These are phyloP conservation scores for Phalacrocorax pelagicus DNA, from an alignment of 2,113 vertebrate genomes.

Conservation along the genomic window DNA sequence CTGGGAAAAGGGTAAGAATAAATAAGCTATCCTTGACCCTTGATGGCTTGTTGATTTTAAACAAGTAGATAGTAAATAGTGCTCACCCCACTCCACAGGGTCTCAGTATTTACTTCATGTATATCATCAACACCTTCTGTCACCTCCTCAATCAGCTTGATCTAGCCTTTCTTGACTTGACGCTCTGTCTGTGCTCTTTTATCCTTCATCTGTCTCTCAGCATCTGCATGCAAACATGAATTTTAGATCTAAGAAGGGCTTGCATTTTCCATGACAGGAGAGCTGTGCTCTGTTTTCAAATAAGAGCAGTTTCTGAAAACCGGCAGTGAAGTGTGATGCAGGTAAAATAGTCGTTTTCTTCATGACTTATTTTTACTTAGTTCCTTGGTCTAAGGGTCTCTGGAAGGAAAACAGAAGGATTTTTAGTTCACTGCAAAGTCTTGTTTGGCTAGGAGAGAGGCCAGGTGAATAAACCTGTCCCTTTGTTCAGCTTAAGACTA, in stretches of 20 bases:
- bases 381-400: neutral
- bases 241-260: neutral
- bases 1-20: neutral
- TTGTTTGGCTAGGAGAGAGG: neutral
- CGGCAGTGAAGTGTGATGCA: neutral
- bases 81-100: neutral
- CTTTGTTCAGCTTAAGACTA: neutral
- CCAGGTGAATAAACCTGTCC: neutral
- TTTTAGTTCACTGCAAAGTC: neutral
- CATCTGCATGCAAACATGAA: accelerated
- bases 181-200: neutral
- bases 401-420: neutral
- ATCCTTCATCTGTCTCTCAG: neutral
- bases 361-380: neutral
- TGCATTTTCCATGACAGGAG: neutral
- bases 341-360: neutral
- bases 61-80: neutral
- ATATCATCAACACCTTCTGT: neutral
- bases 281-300: neutral
- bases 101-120: neutral
- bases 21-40: neutral
- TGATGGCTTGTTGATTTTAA: neutral
- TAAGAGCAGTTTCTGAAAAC: neutral
- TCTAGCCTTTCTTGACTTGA: neutral
- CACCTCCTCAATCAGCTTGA: neutral